Evolutionary conservation across 1,140 invertebrate species (phyloP).

Genomic region (Amphibalanus amphitrite): DNA sequence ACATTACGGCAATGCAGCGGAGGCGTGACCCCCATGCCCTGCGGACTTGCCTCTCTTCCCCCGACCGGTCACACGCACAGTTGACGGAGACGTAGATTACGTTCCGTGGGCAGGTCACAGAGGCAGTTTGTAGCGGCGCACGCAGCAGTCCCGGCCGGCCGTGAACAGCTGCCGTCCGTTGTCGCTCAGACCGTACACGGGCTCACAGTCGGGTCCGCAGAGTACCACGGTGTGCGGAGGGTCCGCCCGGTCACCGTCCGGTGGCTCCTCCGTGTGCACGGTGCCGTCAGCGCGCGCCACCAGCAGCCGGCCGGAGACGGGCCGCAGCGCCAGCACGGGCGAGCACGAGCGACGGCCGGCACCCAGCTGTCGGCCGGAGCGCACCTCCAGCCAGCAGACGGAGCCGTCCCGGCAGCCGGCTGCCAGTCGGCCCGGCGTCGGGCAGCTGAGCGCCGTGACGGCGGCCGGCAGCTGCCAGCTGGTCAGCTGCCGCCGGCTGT

Average conservation of each 20-base stretch:
- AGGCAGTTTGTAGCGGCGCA: conserved; percentile 33
- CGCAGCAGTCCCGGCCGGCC: conserved; percentile 34
- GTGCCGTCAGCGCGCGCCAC: conserved; percentile 40
- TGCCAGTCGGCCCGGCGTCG: conserved; percentile 22
- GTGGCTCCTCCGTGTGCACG: conserved; percentile 29
- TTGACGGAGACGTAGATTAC: too few relatives aligned
- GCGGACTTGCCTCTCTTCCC: too few relatives aligned
- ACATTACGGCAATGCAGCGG: not conserved
- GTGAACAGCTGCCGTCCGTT: conserved; percentile 36
- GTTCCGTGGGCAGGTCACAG: not conserved
- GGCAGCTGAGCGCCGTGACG: conserved; percentile 30
- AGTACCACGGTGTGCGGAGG: conserved; percentile 22
- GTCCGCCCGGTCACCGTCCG: conserved; percentile 29
- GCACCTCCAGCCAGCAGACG: not conserved
- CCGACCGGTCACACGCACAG: not conserved
- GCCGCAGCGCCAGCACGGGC: conserved; percentile 24
- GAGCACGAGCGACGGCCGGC: conserved; percentile 10
- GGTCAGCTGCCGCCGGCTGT: conserved; percentile 32
- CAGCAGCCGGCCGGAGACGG: conserved; percentile 29
- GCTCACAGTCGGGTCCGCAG: conserved; percentile 49
- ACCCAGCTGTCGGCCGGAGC: not conserved
- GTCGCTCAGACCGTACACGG: conserved; percentile 35
- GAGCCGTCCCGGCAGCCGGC: conserved; percentile 29
- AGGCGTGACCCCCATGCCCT: too few relatives aligned
- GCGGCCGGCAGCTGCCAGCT: conserved; percentile 27